Conservation (phyloP, 1,140 invertebrate genomes). For the Hydropsyche tenuis region DNA sequence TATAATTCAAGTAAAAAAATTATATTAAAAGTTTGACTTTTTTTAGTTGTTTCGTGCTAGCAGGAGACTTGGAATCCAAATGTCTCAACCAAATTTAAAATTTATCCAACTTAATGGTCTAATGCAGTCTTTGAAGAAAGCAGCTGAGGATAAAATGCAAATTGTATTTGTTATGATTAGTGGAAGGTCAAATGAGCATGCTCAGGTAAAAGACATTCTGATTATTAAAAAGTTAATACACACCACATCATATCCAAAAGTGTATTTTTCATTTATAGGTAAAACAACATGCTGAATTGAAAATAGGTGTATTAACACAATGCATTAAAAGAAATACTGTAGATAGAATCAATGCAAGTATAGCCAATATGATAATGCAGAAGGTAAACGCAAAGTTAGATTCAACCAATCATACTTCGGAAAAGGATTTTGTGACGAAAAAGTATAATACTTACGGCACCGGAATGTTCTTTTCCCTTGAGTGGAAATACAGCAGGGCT, state of each 20-base stretch:
- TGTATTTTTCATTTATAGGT: constrained; percentile 57
- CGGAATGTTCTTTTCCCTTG: constrained; percentile 59
- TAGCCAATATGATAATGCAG: constrained; percentile 73
- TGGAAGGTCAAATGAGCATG: constrained; percentile 6
- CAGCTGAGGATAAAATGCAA: not conserved
- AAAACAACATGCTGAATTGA: constrained; percentile 75
- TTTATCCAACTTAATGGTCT: not conserved
- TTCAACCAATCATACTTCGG: constrained; percentile 77
- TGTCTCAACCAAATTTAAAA: not conserved
- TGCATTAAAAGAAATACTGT: constrained; percentile 68
- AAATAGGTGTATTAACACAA: constrained; percentile 76
- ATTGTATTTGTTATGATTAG: not conserved
- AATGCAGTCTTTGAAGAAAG: not conserved
- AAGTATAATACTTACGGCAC: constrained; percentile 53
- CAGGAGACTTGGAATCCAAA: not conserved
- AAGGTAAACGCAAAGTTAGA: constrained; percentile 87
- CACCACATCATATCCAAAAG: no score
- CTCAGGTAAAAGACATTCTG: constrained; percentile 26
- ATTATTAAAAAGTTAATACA: no score
- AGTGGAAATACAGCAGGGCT: constrained; percentile 45
- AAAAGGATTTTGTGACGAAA: constrained; percentile 44
- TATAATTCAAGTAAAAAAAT: no score
- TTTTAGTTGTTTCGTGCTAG: not conserved
- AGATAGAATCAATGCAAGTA: constrained; percentile 56
- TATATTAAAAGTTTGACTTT: no score